Conservation (phyloP, 2,888 invertebrate species). For the Mesoligia furuncula region DNA sequence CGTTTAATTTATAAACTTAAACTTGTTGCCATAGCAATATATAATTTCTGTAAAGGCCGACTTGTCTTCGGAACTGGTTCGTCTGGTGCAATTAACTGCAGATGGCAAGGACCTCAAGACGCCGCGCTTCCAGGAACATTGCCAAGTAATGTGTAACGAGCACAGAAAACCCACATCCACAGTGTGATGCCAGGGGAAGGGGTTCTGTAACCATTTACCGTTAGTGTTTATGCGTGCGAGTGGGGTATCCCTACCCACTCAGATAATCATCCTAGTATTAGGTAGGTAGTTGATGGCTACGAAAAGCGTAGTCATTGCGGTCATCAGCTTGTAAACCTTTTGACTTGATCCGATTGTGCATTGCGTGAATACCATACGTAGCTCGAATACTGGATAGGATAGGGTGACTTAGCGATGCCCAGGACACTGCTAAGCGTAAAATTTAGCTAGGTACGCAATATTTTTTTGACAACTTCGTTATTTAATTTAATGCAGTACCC, state of each 20-base stretch:
- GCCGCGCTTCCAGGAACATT: neutral
- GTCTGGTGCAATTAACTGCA: constrained; percentile 14
- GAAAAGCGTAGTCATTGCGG: too few species aligned
- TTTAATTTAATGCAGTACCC: neutral
- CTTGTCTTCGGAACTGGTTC: constrained; percentile 20
- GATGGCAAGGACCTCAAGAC: constrained; percentile 17
- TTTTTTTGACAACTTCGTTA: neutral
- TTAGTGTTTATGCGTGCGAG: too few species aligned
- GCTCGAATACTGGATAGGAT: neutral
- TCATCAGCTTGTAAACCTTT: constrained; percentile 9
- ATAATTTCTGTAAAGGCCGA: constrained; percentile 5
- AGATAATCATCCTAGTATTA: neutral
- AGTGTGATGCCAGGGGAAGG: too few species aligned
- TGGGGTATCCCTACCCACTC: too few species aligned
- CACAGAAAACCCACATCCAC: neutral
- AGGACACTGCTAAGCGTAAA: neutral
- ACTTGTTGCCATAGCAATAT: constrained; percentile 18
- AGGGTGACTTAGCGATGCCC: neutral
- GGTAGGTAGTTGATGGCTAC: neutral
- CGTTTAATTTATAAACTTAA: constrained; percentile 3
- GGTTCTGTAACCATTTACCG: neutral
- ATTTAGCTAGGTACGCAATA: neutral
- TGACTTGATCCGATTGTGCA: neutral
- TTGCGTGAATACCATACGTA: neutral
- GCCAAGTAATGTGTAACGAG: neutral